These are phyloP conservation scores for Ivindomyrus marchei DNA, from an alignment of 2,113 vertebrate genomes.

Conservation along the genomic window DNA sequence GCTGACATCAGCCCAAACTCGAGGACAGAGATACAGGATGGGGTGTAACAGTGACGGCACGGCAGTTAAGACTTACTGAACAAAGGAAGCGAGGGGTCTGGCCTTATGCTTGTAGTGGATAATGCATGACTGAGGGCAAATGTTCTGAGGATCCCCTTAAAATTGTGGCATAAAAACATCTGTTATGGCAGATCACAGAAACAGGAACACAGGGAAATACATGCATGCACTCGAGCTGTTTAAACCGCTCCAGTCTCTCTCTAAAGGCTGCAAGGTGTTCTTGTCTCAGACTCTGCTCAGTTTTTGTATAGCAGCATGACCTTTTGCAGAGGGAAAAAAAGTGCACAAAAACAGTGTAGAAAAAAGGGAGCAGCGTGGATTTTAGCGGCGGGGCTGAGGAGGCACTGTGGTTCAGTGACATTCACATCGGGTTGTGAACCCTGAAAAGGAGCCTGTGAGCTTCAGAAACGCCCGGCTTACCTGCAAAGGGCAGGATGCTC, in stretches of 20 bases:
- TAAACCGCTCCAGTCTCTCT: neutral
- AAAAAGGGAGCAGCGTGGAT: neutral
- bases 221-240: neutral
- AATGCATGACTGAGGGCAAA: neutral
- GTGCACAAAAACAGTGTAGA: neutral
- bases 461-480: neutral
- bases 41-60: neutral
- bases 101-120: neutral
- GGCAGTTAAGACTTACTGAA: neutral
- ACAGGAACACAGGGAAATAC: neutral
- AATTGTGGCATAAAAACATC: neutral
- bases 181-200: neutral
- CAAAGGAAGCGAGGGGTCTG: neutral
- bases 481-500: neutral
- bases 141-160: neutral
- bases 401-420: neutral
- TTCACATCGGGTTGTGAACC: neutral
- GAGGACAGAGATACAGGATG: neutral
- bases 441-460: neutral
- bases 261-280: neutral
- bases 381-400: neutral
- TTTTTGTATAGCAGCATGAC: neutral
- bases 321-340: neutral
- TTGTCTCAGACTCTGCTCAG: neutral
- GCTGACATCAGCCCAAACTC: neutral